These are phyloP conservation scores for Amblyraja radiata DNA, from an alignment of 2,797 vertebrate genomes.

Conservation along the genomic window DNA sequence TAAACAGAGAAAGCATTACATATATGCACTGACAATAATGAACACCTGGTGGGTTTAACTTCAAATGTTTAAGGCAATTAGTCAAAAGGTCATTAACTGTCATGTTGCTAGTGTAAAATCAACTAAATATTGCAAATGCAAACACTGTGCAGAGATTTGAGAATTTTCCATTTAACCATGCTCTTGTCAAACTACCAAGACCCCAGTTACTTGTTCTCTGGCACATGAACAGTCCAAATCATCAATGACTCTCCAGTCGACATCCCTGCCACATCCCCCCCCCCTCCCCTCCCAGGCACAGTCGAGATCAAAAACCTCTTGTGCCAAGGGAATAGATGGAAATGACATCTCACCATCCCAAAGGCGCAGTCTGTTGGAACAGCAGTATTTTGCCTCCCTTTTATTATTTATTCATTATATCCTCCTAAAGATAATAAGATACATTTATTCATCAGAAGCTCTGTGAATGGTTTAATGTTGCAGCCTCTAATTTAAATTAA, in stretches of 20 bases:
- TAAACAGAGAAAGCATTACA: background rate
- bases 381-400: background rate
- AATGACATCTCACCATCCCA: background rate
- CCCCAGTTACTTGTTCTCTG: background rate
- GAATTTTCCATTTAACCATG: background rate
- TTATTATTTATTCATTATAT: background rate
- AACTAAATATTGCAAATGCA: background rate
- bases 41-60: background rate
- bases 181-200: background rate
- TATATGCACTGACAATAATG: background rate
- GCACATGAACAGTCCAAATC: too few species aligned
- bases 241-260: background rate
- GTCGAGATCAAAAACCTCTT: background rate
- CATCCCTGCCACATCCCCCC: background rate
- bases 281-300: background rate
- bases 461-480: background rate
- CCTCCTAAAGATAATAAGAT: background rate
- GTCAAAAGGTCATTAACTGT: background rate
- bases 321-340: background rate
- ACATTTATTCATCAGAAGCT: background rate
- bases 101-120: background rate
- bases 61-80: background rate
- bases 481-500: background rate
- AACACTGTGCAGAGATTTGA: background rate
- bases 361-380: background rate